phyloP scores from a whole-genome alignment of 1,140 invertebrate genomes.

The Chlorops oryzae region DNA sequence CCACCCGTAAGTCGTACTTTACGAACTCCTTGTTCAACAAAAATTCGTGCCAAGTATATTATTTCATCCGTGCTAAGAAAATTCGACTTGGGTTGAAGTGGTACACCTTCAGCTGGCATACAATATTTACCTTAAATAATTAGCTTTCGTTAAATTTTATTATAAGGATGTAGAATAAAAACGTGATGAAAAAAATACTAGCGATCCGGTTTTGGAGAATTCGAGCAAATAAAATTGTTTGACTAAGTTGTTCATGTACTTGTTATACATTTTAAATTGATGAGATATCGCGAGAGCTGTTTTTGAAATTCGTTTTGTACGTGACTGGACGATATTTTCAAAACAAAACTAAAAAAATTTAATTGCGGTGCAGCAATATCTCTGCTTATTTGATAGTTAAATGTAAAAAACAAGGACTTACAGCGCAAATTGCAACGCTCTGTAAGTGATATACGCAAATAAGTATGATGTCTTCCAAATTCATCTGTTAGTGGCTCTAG shows the following conservation, averaged over 20 bases:
- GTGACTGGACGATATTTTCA: too few relatives aligned
- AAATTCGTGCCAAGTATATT: constrained; percentile 68
- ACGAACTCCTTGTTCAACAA: constrained; percentile 81
- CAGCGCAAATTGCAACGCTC: constrained; percentile 96
- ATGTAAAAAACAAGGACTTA: constrained; percentile 51
- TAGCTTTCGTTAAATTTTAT: neutral
- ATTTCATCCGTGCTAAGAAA: constrained; percentile 85
- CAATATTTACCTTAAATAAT: constrained; percentile 74
- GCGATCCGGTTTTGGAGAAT: neutral
- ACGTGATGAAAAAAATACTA: neutral
- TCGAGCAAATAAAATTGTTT: neutral
- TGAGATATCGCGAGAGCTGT: neutral
- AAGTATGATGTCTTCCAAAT: constrained; percentile 84
- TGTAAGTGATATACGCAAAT: constrained; percentile 91
- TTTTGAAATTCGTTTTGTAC: neutral
- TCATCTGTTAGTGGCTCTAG: constrained; percentile 65
- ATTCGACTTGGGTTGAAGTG: constrained; percentile 64
- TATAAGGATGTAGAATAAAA: neutral
- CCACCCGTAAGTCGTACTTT: constrained; percentile 96
- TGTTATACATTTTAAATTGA: neutral
- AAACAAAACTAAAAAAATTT: neutral
- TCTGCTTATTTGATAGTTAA: neutral
- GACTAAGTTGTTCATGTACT: neutral
- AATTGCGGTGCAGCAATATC: neutral
- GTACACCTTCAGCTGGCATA: constrained; percentile 93